These are phyloP conservation scores for Sphaerophoria rueppellii DNA, from an alignment of 2,888 invertebrate genomes.

Conservation along the genomic window DNA sequence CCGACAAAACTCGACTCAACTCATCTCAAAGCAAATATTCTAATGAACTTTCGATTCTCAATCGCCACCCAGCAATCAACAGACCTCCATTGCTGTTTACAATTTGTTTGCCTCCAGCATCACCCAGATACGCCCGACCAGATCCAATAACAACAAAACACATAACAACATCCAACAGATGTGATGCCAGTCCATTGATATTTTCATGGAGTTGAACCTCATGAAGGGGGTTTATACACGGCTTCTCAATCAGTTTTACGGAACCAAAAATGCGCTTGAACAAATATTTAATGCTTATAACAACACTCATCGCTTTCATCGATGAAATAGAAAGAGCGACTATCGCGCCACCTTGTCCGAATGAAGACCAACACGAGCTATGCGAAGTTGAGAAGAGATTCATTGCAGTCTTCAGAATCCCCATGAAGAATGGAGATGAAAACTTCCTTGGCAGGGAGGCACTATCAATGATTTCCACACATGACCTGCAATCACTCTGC, in stretches of 20 bases:
- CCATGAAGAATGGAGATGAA: slow-evolving; percentile 19
- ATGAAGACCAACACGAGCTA: slow-evolving; percentile 55
- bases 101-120: slow-evolving; percentile 58
- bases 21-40: slow-evolving; percentile 57
- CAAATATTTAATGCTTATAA: slow-evolving; percentile 66
- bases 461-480: slow-evolving; percentile 55
- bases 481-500: slow-evolving; percentile 63
- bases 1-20: background rate
- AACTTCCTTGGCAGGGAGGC: slow-evolving; percentile 28
- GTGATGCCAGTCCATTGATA: slow-evolving; percentile 63
- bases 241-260: slow-evolving; percentile 53
- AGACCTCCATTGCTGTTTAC: slow-evolving; percentile 68
- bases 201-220: slow-evolving; percentile 33
- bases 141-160: slow-evolving; percentile 45
- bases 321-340: slow-evolving; percentile 32
- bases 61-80: slow-evolving; percentile 66
- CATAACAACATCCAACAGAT: slow-evolving; percentile 58
- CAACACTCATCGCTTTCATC: slow-evolving; percentile 13
- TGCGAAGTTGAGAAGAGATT: slow-evolving; percentile 4
- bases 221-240: background rate
- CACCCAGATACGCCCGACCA: slow-evolving; percentile 51
- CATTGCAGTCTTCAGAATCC: background rate
- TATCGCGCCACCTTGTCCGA: slow-evolving; percentile 26
- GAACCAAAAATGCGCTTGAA: slow-evolving; percentile 61
- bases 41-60: slow-evolving; percentile 71